Percentiles rank a stretch among this genome's conserved stretches.
These are phyloP conservation scores for Abramis brama DNA, from an alignment of 2,113 vertebrate species.

Conservation along the genomic window DNA sequence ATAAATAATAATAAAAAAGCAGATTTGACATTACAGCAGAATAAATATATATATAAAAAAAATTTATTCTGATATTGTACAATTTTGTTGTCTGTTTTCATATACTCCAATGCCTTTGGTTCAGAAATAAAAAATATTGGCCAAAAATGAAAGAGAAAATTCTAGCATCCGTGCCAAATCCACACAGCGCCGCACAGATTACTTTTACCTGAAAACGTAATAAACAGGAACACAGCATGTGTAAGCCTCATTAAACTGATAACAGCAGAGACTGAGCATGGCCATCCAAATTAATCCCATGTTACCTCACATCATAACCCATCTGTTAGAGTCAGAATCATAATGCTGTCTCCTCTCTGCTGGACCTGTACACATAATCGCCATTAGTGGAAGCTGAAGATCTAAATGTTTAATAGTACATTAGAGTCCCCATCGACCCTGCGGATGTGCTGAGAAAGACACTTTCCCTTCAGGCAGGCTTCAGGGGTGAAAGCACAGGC, in stretches of 20 bases:
- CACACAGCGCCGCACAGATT: neutral
- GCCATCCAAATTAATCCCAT: slow-evolving; percentile 33
- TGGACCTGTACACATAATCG: slow-evolving; percentile 36
- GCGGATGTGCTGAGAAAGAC: slow-evolving; percentile 52
- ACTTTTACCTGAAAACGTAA: slow-evolving; percentile 23
- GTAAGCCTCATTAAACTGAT: slow-evolving; percentile 42
- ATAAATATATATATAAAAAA: too few relatives aligned
- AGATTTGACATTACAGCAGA: neutral
- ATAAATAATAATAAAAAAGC: neutral
- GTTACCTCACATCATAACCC: slow-evolving; percentile 22
- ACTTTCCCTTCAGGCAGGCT: slow-evolving; percentile 38
- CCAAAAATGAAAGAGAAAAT: neutral
- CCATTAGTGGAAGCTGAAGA: slow-evolving; percentile 39
- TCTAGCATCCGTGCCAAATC: slow-evolving; percentile 1
- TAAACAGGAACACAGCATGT: slow-evolving; percentile 19
- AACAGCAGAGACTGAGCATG: slow-evolving; percentile 37
- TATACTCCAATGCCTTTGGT: neutral
- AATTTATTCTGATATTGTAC: too few relatives aligned
- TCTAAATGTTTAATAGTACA: slow-evolving; percentile 59
- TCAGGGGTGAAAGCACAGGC: slow-evolving; percentile 23
- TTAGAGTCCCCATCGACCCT: slow-evolving; percentile 35
- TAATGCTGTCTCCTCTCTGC: slow-evolving; percentile 4
- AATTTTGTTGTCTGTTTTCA: neutral
- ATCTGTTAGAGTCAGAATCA: slow-evolving; percentile 44
- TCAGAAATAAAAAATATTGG: neutral